A percentile compares a stretch with the other conserved stretches of the same genome.
Evolutionary conservation across 2,797 vertebrate species (phyloP).

Genomic region (Cygnus olor): DNA sequence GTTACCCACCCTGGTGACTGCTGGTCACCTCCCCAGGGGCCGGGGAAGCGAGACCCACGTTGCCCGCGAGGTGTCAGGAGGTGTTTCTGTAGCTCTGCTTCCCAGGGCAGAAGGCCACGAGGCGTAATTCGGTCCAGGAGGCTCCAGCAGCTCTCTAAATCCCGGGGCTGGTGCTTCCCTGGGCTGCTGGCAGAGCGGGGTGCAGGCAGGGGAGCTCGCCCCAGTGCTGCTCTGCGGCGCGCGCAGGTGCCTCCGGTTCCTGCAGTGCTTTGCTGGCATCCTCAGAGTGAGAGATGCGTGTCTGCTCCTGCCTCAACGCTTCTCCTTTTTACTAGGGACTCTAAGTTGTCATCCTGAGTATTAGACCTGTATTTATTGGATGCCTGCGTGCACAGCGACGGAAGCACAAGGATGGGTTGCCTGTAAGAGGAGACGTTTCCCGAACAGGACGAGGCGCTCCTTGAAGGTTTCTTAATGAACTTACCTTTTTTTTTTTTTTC

Average conservation of each 20-base stretch:
- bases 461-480: neutral
- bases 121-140: no score
- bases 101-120: neutral
- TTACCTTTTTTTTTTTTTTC: neutral
- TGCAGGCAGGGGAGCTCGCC: no score
- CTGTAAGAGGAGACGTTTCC: neutral
- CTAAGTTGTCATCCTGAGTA: rapidly evolving
- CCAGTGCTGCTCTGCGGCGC: neutral
- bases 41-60: neutral
- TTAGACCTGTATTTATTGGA: neutral
- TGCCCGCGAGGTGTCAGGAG: neutral
- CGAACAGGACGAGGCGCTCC: neutral
- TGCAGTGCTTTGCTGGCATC: neutral
- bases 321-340: neutral
- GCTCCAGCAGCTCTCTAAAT: no score
- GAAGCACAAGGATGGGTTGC: no score
- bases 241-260: neutral
- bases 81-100: neutral
- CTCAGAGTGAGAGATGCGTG: no score
- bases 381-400: rapidly evolving
- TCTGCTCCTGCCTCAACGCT: neutral
- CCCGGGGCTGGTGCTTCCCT: no score
- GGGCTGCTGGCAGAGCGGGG: no score
- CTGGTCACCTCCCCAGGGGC: no score
- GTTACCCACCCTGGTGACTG: neutral